Evolutionary conservation across 2,113 vertebrate species (phyloP).

Genomic region (Dasypus novemcinctus): DNA sequence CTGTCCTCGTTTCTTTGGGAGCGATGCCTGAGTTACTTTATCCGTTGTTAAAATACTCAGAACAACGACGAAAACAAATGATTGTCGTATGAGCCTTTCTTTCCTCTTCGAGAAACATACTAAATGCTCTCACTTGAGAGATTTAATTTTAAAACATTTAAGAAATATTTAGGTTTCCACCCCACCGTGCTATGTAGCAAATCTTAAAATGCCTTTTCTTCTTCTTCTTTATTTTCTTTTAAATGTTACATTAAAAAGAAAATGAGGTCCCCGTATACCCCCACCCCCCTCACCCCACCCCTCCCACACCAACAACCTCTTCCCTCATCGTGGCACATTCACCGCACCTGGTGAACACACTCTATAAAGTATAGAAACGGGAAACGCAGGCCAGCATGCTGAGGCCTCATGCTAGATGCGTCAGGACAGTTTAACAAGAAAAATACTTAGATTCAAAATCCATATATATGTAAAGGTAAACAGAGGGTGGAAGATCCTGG

Average conservation of each 20-base stretch:
- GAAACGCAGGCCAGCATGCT: accelerated
- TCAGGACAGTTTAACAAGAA: not conserved
- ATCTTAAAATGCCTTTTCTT: not conserved
- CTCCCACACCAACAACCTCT: no score
- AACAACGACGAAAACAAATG: not conserved
- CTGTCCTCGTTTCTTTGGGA: not conserved
- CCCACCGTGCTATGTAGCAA: not conserved
- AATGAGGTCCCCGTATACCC: no score
- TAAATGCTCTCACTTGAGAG: not conserved
- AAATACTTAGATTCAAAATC: not conserved
- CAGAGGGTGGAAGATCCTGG: not conserved
- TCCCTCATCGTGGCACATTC: no score
- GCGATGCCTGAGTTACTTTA: not conserved
- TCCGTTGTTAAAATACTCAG: not conserved
- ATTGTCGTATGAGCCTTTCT: not conserved
- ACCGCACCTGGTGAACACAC: no score
- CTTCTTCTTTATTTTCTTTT: no score
- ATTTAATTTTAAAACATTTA: not conserved
- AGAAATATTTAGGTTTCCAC: not conserved
- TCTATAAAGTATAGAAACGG: not conserved
- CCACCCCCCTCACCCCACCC: no score
- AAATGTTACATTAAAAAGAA: no score
- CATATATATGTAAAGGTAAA: not conserved
- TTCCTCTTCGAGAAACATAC: not conserved
- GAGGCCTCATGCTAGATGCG: accelerated